These are phyloP conservation scores for Craseonycteris thonglongyai DNA, from an alignment of 2,113 vertebrate genomes.

Conservation along the genomic window DNA sequence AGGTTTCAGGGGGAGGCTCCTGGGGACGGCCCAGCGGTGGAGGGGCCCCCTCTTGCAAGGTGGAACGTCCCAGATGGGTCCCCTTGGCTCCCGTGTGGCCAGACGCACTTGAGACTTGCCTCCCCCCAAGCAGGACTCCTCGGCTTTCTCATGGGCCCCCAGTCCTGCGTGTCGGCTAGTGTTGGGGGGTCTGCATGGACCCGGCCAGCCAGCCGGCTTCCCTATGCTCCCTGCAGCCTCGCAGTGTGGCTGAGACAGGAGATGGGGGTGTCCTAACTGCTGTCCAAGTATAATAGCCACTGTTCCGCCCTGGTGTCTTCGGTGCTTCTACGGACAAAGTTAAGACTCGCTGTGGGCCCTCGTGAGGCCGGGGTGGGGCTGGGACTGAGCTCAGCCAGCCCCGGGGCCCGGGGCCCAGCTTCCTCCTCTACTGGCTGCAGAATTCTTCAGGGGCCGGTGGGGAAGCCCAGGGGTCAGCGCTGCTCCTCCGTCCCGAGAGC, in stretches of 20 bases:
- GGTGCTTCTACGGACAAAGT: too few relatives aligned
- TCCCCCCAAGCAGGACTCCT: not conserved
- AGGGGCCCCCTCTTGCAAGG: not conserved
- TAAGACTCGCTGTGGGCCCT: not conserved
- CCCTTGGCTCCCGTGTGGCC: not conserved
- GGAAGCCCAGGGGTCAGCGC: not conserved
- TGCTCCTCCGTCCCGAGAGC: accelerated
- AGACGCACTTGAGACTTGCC: not conserved
- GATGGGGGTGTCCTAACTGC: accelerated
- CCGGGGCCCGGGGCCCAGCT: accelerated
- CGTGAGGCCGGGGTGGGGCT: accelerated
- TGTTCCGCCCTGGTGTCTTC: too few relatives aligned
- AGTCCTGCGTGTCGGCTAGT: accelerated
- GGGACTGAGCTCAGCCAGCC: not conserved
- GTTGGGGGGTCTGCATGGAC: accelerated
- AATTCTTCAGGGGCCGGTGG: not conserved
- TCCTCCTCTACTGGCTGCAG: not conserved
- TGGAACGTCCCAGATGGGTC: accelerated
- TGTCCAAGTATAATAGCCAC: too few relatives aligned
- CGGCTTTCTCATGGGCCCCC: accelerated
- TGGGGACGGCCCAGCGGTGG: accelerated
- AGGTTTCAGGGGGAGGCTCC: not conserved
- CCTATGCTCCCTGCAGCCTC: accelerated
- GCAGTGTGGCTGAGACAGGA: not conserved
- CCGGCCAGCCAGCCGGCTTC: accelerated